These are phyloP conservation scores for Phacellophora camtschatica DNA, from an alignment of 30 jellyfish, hydroid and myxozoan species.

Conservation along the genomic window DNA sequence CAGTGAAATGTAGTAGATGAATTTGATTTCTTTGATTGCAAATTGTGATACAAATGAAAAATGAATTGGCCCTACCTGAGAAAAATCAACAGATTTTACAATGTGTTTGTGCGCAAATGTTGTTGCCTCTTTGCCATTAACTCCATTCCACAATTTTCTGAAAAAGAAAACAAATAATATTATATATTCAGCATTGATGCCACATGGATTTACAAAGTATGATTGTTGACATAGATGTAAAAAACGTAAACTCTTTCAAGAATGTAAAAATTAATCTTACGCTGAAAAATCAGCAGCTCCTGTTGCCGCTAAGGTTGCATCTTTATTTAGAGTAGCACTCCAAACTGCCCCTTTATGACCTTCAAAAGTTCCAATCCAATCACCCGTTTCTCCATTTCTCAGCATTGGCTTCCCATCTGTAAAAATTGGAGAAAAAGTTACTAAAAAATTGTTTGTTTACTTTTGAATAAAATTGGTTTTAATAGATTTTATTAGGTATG, in stretches of 20 bases:
- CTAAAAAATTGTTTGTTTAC: too few relatives aligned
- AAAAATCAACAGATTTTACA: constrained; percentile 90
- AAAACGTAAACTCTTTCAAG: too few relatives aligned
- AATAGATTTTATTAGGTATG: too few relatives aligned
- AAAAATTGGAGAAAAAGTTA: not conserved
- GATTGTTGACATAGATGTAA: too few relatives aligned
- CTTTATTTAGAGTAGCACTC: constrained; percentile 86
- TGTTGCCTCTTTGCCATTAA: constrained; percentile 56
- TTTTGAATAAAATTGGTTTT: too few relatives aligned
- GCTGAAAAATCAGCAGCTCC: constrained; percentile 99
- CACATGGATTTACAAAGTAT: too few relatives aligned
- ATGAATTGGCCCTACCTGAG: constrained; percentile 45
- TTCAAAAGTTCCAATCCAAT: constrained; percentile 97
- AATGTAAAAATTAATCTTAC: constrained; percentile 59
- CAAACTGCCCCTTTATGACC: constrained; percentile 99
- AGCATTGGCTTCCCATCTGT: constrained; percentile 98
- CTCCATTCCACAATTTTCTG: constrained; percentile 93
- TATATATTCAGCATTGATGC: not conserved
- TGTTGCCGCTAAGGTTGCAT: constrained; percentile 89
- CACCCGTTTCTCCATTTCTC: constrained; percentile 97
- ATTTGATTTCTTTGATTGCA: too few relatives aligned
- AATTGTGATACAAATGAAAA: too few relatives aligned
- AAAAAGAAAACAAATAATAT: not conserved
- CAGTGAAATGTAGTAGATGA: too few relatives aligned
- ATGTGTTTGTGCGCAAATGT: constrained; percentile 88